Percentiles rank a stretch among this genome's conserved stretches.
Conservation (phyloP, 2,113 vertebrate species). For the Benitochromis conjunctus region DNA sequence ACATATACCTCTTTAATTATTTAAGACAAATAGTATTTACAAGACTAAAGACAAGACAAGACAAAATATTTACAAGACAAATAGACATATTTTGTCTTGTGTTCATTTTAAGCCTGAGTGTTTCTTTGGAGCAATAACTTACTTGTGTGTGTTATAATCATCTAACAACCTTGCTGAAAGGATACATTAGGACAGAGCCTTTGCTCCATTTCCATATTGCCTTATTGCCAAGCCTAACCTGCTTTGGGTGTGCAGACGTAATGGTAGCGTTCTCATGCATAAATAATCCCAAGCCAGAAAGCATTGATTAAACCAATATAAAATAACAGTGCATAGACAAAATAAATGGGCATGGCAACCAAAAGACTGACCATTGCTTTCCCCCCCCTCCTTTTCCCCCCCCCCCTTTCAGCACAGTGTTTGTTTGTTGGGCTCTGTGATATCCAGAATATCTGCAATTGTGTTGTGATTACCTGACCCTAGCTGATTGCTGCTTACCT, state of each 20-base stretch:
- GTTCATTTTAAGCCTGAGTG: background rate
- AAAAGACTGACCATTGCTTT: background rate
- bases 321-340: background rate
- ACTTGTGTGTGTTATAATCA: background rate
- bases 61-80: too few relatives aligned
- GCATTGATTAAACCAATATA: background rate
- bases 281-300: background rate
- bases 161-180: background rate
- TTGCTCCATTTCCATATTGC: background rate
- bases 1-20: background rate
- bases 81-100: too few relatives aligned
- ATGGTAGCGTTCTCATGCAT: background rate
- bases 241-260: background rate
- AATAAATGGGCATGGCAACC: background rate
- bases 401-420: background rate
- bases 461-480: background rate
- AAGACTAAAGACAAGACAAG: too few relatives aligned
- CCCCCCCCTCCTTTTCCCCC: accelerated
- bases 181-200: background rate
- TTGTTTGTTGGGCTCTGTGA: background rate
- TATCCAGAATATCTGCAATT: background rate
- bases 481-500: background rate
- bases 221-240: background rate
- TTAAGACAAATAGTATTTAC: too few relatives aligned
- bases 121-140: background rate